Evolutionary conservation across 2,113 vertebrate species (phyloP), one percentile per base, ranked within the genome.

Genomic region (rabbit (Oryctolagus cuniculus)): DNA sequence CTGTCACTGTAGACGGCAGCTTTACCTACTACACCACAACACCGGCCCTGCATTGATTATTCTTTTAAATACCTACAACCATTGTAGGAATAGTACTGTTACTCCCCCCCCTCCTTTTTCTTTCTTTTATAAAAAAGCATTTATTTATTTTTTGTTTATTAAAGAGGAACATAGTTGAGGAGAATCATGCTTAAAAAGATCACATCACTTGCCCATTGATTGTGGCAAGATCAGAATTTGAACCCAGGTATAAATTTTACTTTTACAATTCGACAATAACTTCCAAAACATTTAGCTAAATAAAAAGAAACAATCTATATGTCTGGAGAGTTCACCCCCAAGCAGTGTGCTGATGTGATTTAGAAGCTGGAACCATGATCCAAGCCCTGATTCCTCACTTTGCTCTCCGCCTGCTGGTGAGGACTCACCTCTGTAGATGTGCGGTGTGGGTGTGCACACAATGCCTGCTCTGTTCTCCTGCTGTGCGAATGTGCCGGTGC

Each of bases 221-320:
- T 9, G 13, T 36, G 64, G n/a, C 3, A 2, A 63, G n/a, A 27
- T 55, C 12, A 89, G 53, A 29, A 83, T n/a, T 25, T 79, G 49
- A 78, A 36, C 10, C 8, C 53, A 31, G 25, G 72, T 13, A 87
- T 5, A 82, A 82, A 69, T 34, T 11, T 74, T 13, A 22, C 17
- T 85, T 55, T 79, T 27, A 53, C 12, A 93, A 92, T 66, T 94
- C 13, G 84, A 44, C 64, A 90, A 61, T 73, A 87, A 24, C 44
- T 96, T 95, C 67, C 51, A 88, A 80, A 85, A 3, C 85, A 36
- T 82, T 94, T 89, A 78, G 66, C 69, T 63, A 78, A 77, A 64
- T 67, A n/a, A 67, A 84, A 92, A 72, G 27, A 67, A 80, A 44
- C 17, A 61, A 49, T 51, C 17, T 13, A 2, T 31, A 19, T 73